phyloP scores from a whole-genome alignment of 2,797 vertebrate species.

The Buphagus erythrorhynchus region DNA sequence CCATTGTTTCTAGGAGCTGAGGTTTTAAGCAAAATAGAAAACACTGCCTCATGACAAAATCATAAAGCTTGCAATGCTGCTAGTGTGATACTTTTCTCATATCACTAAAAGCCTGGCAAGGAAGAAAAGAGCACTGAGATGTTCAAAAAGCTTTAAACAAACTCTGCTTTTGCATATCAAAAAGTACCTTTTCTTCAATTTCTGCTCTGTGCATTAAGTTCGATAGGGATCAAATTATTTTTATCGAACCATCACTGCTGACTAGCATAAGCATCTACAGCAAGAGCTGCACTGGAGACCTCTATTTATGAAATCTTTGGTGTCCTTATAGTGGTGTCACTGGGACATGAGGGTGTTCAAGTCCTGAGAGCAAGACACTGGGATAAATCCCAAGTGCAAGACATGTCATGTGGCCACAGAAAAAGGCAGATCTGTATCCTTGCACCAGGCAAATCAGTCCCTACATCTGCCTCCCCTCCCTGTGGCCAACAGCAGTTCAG shows the following conservation, averaged over 20 bases:
- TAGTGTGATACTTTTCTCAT: constrained; percentile 9
- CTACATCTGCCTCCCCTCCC: not conserved
- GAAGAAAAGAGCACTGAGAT: not conserved
- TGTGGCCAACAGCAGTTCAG: not conserved
- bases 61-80: not conserved
- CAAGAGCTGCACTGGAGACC: not conserved
- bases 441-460: not conserved
- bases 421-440: not conserved
- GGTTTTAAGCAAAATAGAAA: constrained; percentile 44
- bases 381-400: not conserved
- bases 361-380: not conserved
- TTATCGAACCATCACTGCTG: not conserved
- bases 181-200: not conserved
- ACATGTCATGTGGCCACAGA: not conserved
- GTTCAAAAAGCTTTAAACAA: not conserved
- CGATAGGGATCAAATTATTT: not conserved
- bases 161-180: not conserved
- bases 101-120: not conserved
- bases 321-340: not conserved
- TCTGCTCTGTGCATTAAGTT: not conserved
- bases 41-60: constrained; percentile 42
- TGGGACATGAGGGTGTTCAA: not conserved
- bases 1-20: constrained; percentile 44
- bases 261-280: not conserved
- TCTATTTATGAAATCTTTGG: not conserved